A percentile compares a stretch with the other conserved stretches of the same genome.
phyloP scores from a whole-genome alignment of 2,113 vertebrate species.

The Eolophus roseicapilla region DNA sequence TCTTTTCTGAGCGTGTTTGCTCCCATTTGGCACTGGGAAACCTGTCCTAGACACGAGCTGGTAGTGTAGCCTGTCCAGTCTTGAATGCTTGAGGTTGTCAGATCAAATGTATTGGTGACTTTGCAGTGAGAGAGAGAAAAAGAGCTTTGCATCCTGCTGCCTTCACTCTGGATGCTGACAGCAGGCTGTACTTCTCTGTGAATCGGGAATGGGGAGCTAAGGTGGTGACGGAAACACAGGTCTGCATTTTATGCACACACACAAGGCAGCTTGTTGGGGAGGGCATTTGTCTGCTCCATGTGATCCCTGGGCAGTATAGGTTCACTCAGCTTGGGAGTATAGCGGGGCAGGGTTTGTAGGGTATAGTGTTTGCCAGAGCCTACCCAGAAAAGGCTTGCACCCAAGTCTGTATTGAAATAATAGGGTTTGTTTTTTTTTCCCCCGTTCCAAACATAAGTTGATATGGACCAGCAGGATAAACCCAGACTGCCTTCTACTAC shows the following conservation, averaged over 20 bases:
- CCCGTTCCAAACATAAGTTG: background rate
- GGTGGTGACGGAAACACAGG: background rate
- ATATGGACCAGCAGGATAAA: background rate
- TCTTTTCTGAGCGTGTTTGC: background rate
- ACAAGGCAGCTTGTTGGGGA: background rate
- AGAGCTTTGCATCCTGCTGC: background rate
- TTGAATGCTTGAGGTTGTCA: background rate
- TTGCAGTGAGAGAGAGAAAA: background rate
- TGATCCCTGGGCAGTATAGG: background rate
- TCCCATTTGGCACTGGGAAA: background rate
- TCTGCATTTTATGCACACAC: background rate
- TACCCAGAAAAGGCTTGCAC: background rate
- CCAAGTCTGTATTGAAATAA: background rate
- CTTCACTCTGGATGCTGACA: background rate
- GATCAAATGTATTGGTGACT: background rate
- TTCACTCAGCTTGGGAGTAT: too few species aligned
- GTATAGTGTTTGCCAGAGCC: background rate
- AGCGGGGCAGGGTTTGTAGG: background rate
- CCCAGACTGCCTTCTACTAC: background rate
- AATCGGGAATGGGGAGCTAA: background rate
- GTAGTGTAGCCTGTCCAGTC: fast-evolving
- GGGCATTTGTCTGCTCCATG: fast-evolving
- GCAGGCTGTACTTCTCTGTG: fast-evolving
- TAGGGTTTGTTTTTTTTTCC: background rate
- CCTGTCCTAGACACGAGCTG: background rate